Evolutionary conservation across 1,140 invertebrate species (phyloP).

Genomic region (Maconellicoccus hirsutus): DNA sequence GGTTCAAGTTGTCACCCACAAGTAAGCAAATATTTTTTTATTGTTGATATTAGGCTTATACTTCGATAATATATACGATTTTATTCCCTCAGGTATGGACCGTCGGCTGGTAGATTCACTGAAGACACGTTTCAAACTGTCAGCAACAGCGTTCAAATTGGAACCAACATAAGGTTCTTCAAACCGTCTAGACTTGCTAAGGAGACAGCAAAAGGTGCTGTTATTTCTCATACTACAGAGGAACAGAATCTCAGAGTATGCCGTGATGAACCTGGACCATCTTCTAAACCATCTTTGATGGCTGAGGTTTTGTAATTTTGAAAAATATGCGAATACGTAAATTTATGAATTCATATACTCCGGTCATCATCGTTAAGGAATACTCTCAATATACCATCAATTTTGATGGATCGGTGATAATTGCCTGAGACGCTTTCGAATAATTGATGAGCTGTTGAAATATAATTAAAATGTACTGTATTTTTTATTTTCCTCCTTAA

Average conservation of each 20-base stretch:
- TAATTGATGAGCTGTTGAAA: no score
- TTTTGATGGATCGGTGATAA: no score
- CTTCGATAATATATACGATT: constrained; percentile 14
- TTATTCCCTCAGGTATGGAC: constrained; percentile 47
- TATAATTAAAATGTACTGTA: no score
- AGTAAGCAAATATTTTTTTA: constrained; percentile 36
- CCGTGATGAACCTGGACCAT: not conserved
- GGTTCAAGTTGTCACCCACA: constrained; percentile 54
- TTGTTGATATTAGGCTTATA: not conserved
- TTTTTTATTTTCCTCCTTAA: no score
- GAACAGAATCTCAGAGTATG: not conserved
- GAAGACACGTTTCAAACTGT: constrained; percentile 47
- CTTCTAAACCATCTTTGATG: not conserved
- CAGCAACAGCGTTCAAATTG: constrained; percentile 43
- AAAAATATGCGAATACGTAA: no score
- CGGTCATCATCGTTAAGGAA: no score
- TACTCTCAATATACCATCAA: no score
- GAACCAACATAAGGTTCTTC: not conserved
- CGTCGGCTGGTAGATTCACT: constrained; percentile 43
- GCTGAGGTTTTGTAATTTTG: no score
- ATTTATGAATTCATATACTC: no score
- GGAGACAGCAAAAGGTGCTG: not conserved
- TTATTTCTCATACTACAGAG: not conserved
- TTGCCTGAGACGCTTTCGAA: no score
- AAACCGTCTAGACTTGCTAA: not conserved